These are phyloP conservation scores for Conger conger DNA, from an alignment of 2,113 vertebrate genomes.

Conservation along the genomic window DNA sequence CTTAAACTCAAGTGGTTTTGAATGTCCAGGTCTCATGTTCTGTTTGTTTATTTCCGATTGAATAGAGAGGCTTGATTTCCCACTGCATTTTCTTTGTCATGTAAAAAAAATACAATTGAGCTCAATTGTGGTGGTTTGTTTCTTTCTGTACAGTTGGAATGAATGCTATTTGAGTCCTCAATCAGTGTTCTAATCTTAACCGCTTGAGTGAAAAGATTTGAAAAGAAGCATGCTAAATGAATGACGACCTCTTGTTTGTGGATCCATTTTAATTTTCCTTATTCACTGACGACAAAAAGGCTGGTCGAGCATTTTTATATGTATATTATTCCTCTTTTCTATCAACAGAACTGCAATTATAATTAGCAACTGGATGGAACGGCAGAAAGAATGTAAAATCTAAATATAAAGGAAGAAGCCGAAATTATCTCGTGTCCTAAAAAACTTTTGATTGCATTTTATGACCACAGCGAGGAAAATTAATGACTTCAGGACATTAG, in stretches of 20 bases:
- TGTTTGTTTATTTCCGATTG: neutral
- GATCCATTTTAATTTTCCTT: neutral
- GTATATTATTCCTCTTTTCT: neutral
- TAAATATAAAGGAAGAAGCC: too few species aligned
- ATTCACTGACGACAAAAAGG: neutral
- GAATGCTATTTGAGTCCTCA: constrained; percentile 25
- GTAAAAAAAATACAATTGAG: neutral
- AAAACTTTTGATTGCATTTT: too few species aligned
- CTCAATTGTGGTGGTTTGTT: neutral
- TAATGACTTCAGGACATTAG: too few species aligned
- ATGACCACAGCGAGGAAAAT: too few species aligned
- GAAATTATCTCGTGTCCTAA: too few species aligned
- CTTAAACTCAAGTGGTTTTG: too few species aligned
- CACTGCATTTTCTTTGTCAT: neutral
- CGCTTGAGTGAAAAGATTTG: constrained; percentile 13
- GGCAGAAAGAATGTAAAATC: constrained; percentile 35
- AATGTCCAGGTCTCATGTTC: too few species aligned
- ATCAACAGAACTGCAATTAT: neutral
- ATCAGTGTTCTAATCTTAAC: constrained; percentile 18
- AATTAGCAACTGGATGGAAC: constrained; percentile 39
- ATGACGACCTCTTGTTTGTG: constrained; percentile 11
- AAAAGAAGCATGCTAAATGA: neutral
- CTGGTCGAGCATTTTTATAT: neutral
- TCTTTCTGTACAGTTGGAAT: constrained; percentile 10
- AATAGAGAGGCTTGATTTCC: neutral